Evolutionary conservation across 2,797 vertebrate genomes (phyloP), one percentile per base, ranked within the genome.

Genomic region (Lophius americanus): DNA sequence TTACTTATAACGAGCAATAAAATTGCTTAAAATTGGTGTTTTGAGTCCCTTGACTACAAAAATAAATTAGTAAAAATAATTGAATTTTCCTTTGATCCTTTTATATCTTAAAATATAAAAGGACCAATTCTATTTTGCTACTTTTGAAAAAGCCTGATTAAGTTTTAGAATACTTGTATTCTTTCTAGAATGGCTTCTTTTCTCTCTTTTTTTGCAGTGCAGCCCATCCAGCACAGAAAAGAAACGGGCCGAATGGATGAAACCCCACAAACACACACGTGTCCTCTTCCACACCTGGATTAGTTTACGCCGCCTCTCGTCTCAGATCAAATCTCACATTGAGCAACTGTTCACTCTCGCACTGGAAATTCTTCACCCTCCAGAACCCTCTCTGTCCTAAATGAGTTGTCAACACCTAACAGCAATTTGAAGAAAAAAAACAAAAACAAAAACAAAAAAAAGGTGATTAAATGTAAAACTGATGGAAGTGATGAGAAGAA

Each of bases 241-340:
- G 57, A 50, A 54, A 38, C 46, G 48, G 35, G 56, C 61, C 11
- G 43, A 11, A 59, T 64, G 37, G 14, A 54, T 23, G 55, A 37
- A 32, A 50, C 69, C 43, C 14, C 52, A 14, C 51, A 36, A 44
- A 13, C 61, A 73, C 48, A 78, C 23, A 13, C 68, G 71, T 60
- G 49, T 44, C 63, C 68, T 23, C 69, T 67, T 62, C 56, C 73
- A 70, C 89, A 90, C 82, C 83, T 91, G 91, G 84, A 78, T 84
- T 82, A 77, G 83, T 87, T 91, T 89, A 88, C 53, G 60, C 50
- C 4, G 54, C 69, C 68, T 82, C 59, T 76, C 56, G 9, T 78
- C 60, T 3, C 36, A 71, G 59, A 59, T 82, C 57, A 71, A 77
- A 75, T 81, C 62, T 59, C n/a, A 39, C 63, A 50, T 72, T 67